A percentile compares a stretch with the other conserved stretches of the same genome.
Conservation (phyloP, 1,140 invertebrate species). For the Rhagoletis zephyria region DNA sequence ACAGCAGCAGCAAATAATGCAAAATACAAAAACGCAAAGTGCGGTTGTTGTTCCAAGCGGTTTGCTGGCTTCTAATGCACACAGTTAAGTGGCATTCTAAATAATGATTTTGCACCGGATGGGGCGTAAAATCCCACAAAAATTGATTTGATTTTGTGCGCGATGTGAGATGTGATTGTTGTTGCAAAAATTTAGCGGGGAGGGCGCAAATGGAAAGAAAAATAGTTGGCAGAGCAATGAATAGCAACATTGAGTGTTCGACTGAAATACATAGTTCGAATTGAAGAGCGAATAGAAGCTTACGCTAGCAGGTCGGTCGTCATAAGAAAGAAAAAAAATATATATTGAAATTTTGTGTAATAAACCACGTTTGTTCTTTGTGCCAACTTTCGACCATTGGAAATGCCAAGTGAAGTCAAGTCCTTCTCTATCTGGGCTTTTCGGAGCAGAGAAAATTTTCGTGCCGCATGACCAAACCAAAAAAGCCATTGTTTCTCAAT, state of each 20-base stretch:
- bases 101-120: neutral
- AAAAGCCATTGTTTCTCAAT: too few relatives aligned
- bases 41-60: neutral
- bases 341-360: too few relatives aligned
- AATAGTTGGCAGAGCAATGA: neutral
- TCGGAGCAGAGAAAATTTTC: too few relatives aligned
- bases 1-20: neutral
- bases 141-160: neutral
- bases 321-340: too few relatives aligned
- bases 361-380: too few relatives aligned
- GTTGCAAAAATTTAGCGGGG: neutral
- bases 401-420: too few relatives aligned
- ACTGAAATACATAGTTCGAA: too few relatives aligned
- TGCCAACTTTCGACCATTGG: too few relatives aligned
- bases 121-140: slow-evolving; percentile 16
- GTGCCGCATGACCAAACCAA: too few relatives aligned
- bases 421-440: too few relatives aligned
- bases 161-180: neutral
- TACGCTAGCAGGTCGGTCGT: too few relatives aligned
- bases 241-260: neutral
- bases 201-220: neutral
- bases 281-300: too few relatives aligned
- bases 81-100: neutral
- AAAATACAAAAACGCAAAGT: neutral
- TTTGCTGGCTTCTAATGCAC: neutral